Conservation (phyloP, 2,113 vertebrate species). For the Takifugu bimaculatus region DNA sequence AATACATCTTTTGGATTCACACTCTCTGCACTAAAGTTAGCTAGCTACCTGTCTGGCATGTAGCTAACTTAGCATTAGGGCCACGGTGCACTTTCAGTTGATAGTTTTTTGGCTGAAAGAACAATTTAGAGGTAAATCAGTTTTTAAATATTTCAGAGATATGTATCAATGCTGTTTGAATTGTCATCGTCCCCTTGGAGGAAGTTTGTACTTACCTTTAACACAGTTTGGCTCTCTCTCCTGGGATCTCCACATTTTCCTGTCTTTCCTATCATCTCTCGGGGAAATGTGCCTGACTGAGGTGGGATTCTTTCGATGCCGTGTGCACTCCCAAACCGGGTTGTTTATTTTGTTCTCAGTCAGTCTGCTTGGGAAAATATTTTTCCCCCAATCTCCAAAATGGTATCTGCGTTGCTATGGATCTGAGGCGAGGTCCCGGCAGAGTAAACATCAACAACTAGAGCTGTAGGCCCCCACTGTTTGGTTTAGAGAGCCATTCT, state of each 20-base stretch:
- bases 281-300: conserved; percentile 30
- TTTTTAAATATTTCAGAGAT: no score
- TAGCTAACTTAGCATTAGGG: conserved; percentile 2
- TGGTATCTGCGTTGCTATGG: conserved; percentile 58
- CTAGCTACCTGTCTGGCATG: no score
- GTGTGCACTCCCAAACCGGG: conserved; percentile 36
- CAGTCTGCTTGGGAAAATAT: conserved; percentile 68
- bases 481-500: conserved; percentile 43
- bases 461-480: conserved; percentile 37
- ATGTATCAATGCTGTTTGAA: no score
- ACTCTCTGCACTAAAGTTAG: not conserved
- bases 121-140: no score
- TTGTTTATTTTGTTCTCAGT: conserved; percentile 66
- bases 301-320: conserved; percentile 48
- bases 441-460: conserved; percentile 65
- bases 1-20: no score
- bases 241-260: not conserved
- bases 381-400: conserved; percentile 59
- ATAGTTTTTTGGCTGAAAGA: no score
- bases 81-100: no score
- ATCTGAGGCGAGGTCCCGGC: conserved; percentile 32
- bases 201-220: not conserved
- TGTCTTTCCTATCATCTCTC: not conserved
- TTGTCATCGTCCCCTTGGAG: not conserved
- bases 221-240: not conserved